Evolutionary conservation across 2,888 invertebrate species (phyloP).

Genomic region (Ormyrus rosae): DNA sequence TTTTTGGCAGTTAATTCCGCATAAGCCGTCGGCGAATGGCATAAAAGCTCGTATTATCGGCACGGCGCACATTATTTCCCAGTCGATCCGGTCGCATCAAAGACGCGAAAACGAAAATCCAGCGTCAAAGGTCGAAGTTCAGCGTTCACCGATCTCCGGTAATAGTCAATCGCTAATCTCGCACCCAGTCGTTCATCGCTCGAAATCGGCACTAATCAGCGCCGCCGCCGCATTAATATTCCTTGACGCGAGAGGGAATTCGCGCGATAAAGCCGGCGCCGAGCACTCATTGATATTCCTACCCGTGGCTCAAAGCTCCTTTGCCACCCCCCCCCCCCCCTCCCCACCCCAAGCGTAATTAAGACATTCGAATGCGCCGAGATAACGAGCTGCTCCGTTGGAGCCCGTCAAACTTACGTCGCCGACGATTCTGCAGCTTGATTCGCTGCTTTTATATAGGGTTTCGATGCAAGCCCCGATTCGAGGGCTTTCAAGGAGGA

Average conservation of each 20-base stretch:
- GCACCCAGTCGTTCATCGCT: slow-evolving; percentile 34
- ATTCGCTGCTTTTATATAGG: background rate
- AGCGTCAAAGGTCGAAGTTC: background rate
- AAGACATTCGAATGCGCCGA: slow-evolving; percentile 63
- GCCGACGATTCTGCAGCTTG: slow-evolving; percentile 3
- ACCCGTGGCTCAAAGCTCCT: slow-evolving; percentile 41
- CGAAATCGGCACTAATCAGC: slow-evolving; percentile 56
- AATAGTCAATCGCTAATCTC: slow-evolving; percentile 20
- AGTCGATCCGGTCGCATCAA: no score
- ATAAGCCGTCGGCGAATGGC: no score
- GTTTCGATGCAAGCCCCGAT: no score
- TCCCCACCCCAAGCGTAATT: slow-evolving; percentile 63
- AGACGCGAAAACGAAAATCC: background rate
- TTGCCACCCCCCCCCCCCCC: slow-evolving; percentile 54
- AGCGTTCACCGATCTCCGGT: background rate
- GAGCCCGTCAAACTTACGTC: slow-evolving; percentile 4
- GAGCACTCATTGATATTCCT: slow-evolving; percentile 62
- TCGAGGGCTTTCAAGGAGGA: background rate
- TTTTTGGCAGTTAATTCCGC: no score
- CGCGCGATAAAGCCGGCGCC: slow-evolving; percentile 52
- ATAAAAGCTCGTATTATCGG: no score
- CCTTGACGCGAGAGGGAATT: slow-evolving; percentile 44
- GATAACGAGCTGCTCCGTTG: slow-evolving; percentile 60
- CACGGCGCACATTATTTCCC: no score
- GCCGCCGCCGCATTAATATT: slow-evolving; percentile 56